Evolutionary conservation across 2,888 invertebrate species (phyloP).

Genomic region (Spisula solida): DNA sequence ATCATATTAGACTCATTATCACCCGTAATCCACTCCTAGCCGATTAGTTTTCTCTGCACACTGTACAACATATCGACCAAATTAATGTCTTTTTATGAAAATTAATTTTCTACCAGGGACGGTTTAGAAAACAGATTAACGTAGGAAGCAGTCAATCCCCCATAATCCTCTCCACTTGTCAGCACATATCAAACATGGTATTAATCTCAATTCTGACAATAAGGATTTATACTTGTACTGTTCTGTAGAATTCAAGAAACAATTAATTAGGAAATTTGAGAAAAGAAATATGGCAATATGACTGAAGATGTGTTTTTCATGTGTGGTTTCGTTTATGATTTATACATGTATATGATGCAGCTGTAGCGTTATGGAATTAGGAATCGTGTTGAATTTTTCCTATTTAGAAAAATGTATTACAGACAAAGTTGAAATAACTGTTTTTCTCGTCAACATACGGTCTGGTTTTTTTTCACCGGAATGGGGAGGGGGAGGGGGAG

Average conservation of each 20-base stretch:
- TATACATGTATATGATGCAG: too few species aligned
- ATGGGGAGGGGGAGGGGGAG: too few species aligned
- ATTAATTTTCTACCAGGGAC: slow-evolving; percentile 56
- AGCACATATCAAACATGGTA: slow-evolving; percentile 38
- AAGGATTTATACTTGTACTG: slow-evolving; percentile 7
- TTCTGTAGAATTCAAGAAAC: neutral
- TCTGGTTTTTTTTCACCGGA: too few species aligned
- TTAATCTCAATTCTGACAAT: slow-evolving; percentile 52
- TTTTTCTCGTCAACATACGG: too few species aligned
- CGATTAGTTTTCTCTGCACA: slow-evolving; percentile 36
- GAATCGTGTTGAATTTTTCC: too few species aligned
- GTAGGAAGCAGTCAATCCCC: slow-evolving; percentile 16
- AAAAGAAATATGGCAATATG: neutral
- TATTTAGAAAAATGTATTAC: too few species aligned
- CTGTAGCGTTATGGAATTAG: too few species aligned
- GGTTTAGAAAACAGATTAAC: slow-evolving; percentile 15
- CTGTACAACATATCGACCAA: slow-evolving; percentile 59
- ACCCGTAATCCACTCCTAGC: slow-evolving; percentile 45
- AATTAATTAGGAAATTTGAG: slow-evolving; percentile 15
- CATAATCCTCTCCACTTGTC: slow-evolving; percentile 52
- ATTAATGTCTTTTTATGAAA: slow-evolving; percentile 63
- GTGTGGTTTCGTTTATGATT: neutral
- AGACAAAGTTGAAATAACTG: too few species aligned
- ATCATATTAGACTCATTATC: slow-evolving; percentile 64
- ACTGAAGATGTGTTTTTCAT: neutral